Conservation (phyloP, 1,140 invertebrate genomes). For the Druon quercuslanigerum region DNA sequence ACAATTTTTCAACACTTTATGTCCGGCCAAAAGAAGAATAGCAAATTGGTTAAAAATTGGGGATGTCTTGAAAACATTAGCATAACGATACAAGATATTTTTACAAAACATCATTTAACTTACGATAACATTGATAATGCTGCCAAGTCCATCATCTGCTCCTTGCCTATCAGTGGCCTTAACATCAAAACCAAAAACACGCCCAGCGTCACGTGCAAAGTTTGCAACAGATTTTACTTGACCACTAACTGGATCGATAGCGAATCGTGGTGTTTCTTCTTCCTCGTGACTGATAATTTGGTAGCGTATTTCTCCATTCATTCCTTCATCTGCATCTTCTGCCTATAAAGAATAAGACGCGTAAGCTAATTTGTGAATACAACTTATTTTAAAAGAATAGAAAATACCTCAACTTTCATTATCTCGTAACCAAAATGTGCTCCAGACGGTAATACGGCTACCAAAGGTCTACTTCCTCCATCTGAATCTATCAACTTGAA, state of each 20-base stretch:
- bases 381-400: not conserved
- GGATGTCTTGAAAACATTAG: too few relatives aligned
- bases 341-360: too few relatives aligned
- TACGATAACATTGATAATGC: slow-evolving; percentile 89
- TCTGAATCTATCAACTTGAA: slow-evolving; percentile 73
- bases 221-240: slow-evolving; percentile 83
- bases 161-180: slow-evolving; percentile 88
- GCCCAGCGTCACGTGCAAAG: slow-evolving; percentile 81
- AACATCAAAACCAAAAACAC: slow-evolving; percentile 90
- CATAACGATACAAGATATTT: too few relatives aligned
- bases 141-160: slow-evolving; percentile 85
- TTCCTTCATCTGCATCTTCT: too few relatives aligned
- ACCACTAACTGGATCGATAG: slow-evolving; percentile 53
- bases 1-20: too few relatives aligned
- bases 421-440: slow-evolving; percentile 88
- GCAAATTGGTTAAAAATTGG: too few relatives aligned
- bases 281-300: too few relatives aligned
- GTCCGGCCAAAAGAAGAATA: too few relatives aligned
- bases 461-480: slow-evolving; percentile 82
- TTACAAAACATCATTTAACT: slow-evolving; percentile 66
- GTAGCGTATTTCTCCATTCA: too few relatives aligned
- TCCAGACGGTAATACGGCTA: slow-evolving; percentile 86
- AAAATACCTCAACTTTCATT: slow-evolving; percentile 80
- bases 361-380: not conserved
- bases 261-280: too few relatives aligned